Conservation (phyloP, 1,140 invertebrate genomes). For the Streblospio benedicti region DNA sequence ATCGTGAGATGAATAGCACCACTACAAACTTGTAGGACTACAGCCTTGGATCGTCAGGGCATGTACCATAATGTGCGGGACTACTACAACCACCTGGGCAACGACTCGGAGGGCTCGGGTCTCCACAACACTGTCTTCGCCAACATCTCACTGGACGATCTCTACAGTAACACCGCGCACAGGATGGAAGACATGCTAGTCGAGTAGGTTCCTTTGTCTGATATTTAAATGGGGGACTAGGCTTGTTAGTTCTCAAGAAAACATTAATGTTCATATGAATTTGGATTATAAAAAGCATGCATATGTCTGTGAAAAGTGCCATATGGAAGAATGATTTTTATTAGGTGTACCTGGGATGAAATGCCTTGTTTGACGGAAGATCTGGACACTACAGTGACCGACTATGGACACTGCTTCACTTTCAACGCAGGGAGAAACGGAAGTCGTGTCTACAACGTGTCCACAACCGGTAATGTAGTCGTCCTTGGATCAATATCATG, state of each 20-base stretch:
- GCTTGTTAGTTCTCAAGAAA: background rate
- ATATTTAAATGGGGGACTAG: background rate
- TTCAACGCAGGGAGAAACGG: conserved; percentile 18
- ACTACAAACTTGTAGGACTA: background rate
- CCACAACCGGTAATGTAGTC: conserved; percentile 21
- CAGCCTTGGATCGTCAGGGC: background rate
- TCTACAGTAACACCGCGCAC: background rate
- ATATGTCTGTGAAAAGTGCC: no score
- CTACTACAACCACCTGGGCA: background rate
- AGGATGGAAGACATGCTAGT: background rate
- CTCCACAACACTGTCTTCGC: no score
- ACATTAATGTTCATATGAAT: background rate
- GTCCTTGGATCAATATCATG: no score
- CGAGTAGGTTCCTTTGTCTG: background rate
- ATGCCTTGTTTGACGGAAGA: conserved; percentile 23
- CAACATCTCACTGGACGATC: background rate
- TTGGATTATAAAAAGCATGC: no score
- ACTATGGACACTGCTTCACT: conserved; percentile 31
- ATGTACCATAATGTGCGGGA: background rate
- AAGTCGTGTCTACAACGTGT: background rate
- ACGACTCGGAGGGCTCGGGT: no score
- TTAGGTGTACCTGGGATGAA: conserved; percentile 28
- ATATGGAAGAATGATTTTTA: no score
- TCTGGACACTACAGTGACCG: conserved; percentile 26
- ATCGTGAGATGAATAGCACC: no score